Evolutionary conservation across 2,113 vertebrate species (phyloP), one percentile per base, ranked within the genome.

Genomic region (Pelecanoides urinatrix): DNA sequence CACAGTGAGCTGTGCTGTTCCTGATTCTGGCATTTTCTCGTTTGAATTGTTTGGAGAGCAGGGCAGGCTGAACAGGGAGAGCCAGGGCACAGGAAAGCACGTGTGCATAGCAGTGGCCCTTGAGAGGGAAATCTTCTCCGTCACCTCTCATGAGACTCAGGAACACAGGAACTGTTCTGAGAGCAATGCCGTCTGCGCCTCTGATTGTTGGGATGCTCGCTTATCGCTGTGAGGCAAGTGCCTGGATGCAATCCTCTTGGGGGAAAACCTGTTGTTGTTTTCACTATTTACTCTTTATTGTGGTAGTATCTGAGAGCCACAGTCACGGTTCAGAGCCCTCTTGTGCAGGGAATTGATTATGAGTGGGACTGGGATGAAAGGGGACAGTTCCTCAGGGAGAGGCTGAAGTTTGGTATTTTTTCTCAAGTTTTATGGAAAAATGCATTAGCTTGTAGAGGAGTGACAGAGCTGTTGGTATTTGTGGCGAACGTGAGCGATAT

Each of bases 11-110:
- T 32, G 45, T 34, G 59, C 89, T 30, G 11, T 30, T 71, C 45
- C 52, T 0, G 3, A 0, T 44, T 22, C 50, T 53, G 67, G 11
- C 0, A 0, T 72, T 79, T 82, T 38, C 62, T 76, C 4, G 1
- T 78, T 75, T 22, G 49, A 36, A 16, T 47, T 27, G 55, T 61
- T 58, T 30, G 42, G 50, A 74, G 66, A 59, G n/a, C 62, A 58
- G 38, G 47, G 62, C 66, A 90, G 74, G 27, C 34, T 30, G 71
- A 85, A 23, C 23, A 20, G 38, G 74, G 30, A 53, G 61, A 86
- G 78, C 30, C 47, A 23, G 38, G 56, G 52, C 14, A 20, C 29
- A 44, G 71, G 73, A 49, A 76, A 81, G 45, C 0, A 2, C 58
- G 90, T 0, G 2, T 66, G 79, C 7, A 1, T 62, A 22, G 42